Conservation (phyloP, 2,113 vertebrate species). For the Cyphomyrus discorhynchus region DNA sequence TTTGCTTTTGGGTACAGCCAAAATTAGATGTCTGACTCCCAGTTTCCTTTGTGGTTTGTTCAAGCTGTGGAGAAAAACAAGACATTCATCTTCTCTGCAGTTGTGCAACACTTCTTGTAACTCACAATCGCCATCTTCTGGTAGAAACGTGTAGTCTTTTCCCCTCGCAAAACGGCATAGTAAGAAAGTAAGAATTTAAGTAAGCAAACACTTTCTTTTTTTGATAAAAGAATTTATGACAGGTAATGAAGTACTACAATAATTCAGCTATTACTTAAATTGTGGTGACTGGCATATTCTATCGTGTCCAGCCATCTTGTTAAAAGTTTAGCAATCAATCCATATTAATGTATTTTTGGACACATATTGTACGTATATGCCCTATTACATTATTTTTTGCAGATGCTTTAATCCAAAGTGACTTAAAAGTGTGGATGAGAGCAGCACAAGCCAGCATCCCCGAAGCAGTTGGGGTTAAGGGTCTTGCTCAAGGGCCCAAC, state of each 20-base stretch:
- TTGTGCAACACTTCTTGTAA: not conserved
- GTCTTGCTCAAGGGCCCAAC: not conserved
- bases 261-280: not conserved
- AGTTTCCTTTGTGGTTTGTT: slow-evolving; percentile 17
- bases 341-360: not conserved
- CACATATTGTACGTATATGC: not conserved
- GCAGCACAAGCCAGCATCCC: not conserved
- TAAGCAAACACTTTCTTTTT: not conserved
- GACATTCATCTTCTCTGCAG: slow-evolving; percentile 12
- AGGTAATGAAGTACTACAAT: not conserved
- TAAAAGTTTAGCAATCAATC: not conserved
- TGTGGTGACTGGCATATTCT: not conserved
- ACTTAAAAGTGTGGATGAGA: not conserved
- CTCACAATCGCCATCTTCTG: slow-evolving; percentile 18
- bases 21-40: not conserved
- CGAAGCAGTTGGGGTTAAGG: not conserved
- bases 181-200: not conserved
- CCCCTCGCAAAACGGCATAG: not conserved
- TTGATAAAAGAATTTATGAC: not conserved
- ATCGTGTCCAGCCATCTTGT: not conserved
- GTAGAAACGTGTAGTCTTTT: not conserved
- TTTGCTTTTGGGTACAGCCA: not conserved
- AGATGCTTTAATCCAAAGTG: not conserved
- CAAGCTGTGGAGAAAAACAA: slow-evolving; percentile 13
- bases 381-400: not conserved